Percentiles rank a stretch among this genome's conserved stretches.
Conservation (phyloP, 2,888 invertebrate species). For the Venustoraphidia nigricollis region DNA sequence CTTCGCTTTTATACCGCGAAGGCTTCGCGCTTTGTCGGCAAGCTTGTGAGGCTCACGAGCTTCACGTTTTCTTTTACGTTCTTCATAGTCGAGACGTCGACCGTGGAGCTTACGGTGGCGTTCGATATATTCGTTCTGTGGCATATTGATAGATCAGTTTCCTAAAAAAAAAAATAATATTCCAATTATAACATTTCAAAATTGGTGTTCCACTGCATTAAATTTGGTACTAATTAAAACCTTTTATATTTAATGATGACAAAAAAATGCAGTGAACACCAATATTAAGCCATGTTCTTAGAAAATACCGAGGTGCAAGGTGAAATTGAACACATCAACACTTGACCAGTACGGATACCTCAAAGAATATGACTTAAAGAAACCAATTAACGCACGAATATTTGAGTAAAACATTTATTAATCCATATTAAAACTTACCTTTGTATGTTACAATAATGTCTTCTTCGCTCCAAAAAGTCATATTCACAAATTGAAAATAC, state of each 20-base stretch:
- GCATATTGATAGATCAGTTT: constrained; percentile 51
- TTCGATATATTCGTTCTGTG: constrained; percentile 99
- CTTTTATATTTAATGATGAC: too few relatives aligned
- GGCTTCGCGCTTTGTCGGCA: constrained; percentile 77
- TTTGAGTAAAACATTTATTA: background rate
- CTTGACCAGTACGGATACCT: background rate
- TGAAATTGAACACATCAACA: too few relatives aligned
- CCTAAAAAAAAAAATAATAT: background rate
- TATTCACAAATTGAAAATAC: constrained; percentile 22
- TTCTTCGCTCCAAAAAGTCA: constrained; percentile 20
- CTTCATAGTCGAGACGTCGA: constrained; percentile 92
- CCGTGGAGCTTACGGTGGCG: constrained; percentile 93
- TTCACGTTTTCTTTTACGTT: constrained; percentile 87
- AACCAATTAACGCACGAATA: too few relatives aligned
- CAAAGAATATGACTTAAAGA: constrained; percentile 5
- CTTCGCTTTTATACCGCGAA: constrained; percentile 95
- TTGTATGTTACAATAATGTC: background rate
- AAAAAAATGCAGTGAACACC: too few relatives aligned
- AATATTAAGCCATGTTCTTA: too few relatives aligned
- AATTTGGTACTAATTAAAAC: background rate
- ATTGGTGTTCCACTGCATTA: background rate
- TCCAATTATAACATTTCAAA: background rate
- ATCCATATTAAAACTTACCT: constrained; percentile 1
- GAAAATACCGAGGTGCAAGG: too few relatives aligned
- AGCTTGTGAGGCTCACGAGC: constrained; percentile 87